Percentiles rank a stretch among this genome's conserved stretches.
phyloP scores from a whole-genome alignment of 2,888 invertebrate species.

The Pseudeuparius sepicola region DNA sequence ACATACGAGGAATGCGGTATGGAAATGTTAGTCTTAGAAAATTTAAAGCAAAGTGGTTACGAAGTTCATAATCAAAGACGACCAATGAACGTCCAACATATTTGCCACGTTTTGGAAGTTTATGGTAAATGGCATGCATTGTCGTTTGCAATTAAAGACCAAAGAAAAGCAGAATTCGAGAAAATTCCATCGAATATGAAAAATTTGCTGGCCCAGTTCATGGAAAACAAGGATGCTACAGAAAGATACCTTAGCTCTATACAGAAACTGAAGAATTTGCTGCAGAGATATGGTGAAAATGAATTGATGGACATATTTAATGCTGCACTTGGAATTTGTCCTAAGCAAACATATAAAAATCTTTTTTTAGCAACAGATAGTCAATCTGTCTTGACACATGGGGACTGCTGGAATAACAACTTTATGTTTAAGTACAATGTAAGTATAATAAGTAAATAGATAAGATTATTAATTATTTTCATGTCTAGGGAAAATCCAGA shows the following conservation, averaged over 20 bases:
- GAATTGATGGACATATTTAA: conserved; percentile 14
- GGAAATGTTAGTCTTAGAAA: conserved; percentile 20
- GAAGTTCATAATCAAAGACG: conserved; percentile 17
- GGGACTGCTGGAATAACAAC: conserved; percentile 23
- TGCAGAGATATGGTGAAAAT: conserved; percentile 8
- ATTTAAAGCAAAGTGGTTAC: conserved; percentile 19
- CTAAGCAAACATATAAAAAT: conserved; percentile 8
- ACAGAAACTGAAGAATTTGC: conserved; percentile 5
- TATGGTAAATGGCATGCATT: conserved; percentile 22
- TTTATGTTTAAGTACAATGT: conserved; percentile 24
- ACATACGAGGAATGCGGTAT: conserved; percentile 12
- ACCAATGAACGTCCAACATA: conserved; percentile 20
- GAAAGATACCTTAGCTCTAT: background rate
- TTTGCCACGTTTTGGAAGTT: conserved; percentile 16
- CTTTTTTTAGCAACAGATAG: conserved; percentile 5
- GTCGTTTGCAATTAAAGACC: conserved; percentile 21
- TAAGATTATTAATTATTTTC: too few relatives aligned
- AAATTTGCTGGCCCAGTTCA: conserved; percentile 6
- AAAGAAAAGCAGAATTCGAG: conserved; percentile 15
- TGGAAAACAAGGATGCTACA: conserved; percentile 11
- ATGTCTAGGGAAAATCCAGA: too few relatives aligned
- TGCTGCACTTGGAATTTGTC: conserved; percentile 7
- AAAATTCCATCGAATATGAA: conserved; percentile 8
- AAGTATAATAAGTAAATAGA: too few relatives aligned
- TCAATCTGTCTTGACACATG: conserved; percentile 21